Percentiles rank a stretch among this genome's conserved stretches.
Conservation (phyloP, 2,797 vertebrate genomes). For the Lacerta bilineata region DNA sequence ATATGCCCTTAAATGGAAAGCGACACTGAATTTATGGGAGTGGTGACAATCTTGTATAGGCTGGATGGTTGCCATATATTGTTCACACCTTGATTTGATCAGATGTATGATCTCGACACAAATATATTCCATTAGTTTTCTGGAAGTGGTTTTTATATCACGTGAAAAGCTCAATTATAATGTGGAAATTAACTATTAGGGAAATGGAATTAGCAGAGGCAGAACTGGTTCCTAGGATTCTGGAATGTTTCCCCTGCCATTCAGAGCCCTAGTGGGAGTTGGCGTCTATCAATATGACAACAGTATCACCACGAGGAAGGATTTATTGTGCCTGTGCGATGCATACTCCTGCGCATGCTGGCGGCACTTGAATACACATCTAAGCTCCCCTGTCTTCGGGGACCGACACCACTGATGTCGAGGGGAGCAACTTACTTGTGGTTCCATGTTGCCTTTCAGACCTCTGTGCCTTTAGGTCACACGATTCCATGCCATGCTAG, state of each 20-base stretch:
- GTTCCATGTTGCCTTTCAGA: slow-evolving; percentile 3
- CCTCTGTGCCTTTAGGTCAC: accelerated
- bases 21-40: neutral
- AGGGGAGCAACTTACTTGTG: accelerated
- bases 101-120: neutral
- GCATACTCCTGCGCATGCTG: neutral
- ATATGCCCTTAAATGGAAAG: neutral
- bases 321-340: neutral
- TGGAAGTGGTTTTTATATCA: too few species aligned
- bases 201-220: neutral
- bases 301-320: neutral
- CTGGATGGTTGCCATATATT: neutral
- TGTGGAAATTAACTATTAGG: too few species aligned
- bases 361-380: neutral
- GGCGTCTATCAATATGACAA: neutral
- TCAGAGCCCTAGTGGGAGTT: neutral
- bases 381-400: neutral
- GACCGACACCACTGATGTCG: accelerated
- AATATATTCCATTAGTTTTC: too few species aligned
- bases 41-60: neutral
- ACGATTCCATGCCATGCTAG: slow-evolving; percentile 52
- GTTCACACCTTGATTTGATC: neutral
- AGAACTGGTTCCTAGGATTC: neutral
- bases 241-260: neutral
- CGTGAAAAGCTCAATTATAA: too few species aligned